Evolutionary conservation across 92 coral and sea anemone genomes (phyloP), one percentile per base, ranked within the genome.

Genomic region (Metridium senile): DNA sequence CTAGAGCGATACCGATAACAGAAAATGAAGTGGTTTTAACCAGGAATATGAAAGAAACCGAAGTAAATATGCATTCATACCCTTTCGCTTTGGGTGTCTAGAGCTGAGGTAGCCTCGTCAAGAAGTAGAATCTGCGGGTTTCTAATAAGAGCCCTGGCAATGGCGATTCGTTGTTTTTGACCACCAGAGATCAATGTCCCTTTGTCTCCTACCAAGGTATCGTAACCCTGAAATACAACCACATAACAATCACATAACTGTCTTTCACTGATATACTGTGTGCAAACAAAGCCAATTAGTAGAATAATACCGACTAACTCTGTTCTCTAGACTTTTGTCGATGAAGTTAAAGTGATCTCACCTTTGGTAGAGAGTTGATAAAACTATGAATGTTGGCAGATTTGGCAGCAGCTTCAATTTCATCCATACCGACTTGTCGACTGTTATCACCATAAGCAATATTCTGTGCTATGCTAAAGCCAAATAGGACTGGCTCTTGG

Each of bases 391-490:
- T 91, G 81, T 94, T 94, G 3, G 98, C 91, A 1, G 97, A 74
- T 66, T 81, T 78, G 11, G 98, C 98, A 54, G 98, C 98, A 45
- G 75, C 75, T 79, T 92, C 98, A 19, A 94, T 89, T 70, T 94
- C 94, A n/a, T 84, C 87, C 71, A 65, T 57, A 33, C 87, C 59
- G 53, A 94, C 93, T 11, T 76, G 72, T 30, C 98, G 89, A 0
- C 94, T 74, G 65, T 89, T 94, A 63, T 94, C 97, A 11, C 98
- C 98, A 43, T 86, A 94, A 33, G 98, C 98, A 35, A 94, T 94
- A 70, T 94, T 94, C 61, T 94, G 93, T 67, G 97, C 91, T 32
- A 94, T 89, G 31, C 97, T 90, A 68, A 79, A 89, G 69, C 93
- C 97, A 77, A 94, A 94, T 82, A 94, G 72, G 10, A 94, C 85